Evolutionary conservation across 2,888 invertebrate species (phyloP), one percentile per base, ranked within the genome.

Genomic region (Theristus sp.): DNA sequence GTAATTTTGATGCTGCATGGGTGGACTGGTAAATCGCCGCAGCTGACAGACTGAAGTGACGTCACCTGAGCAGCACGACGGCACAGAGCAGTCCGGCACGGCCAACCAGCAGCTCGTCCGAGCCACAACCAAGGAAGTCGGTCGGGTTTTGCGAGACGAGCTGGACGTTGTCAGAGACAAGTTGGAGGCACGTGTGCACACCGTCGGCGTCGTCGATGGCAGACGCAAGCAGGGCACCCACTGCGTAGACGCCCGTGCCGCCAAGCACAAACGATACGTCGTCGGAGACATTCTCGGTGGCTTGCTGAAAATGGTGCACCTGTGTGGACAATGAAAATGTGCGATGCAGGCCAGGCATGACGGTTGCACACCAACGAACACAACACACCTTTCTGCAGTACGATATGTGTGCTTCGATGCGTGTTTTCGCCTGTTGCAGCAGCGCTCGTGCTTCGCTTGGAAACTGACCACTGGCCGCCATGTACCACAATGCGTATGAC

Each of bases 31-130:
- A n/a, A n/a, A n/a, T n/a, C n/a, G n/a, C n/a, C n/a, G n/a, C n/a
- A n/a, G n/a, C n/a, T n/a, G n/a, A n/a, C n/a, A n/a, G n/a, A n/a
- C n/a, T n/a, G n/a, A n/a, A n/a, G n/a, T n/a, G 38, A 13, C 38
- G 10, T 13, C 17, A 38, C 38, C 38, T 38, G 38, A 89, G 73
- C 84, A 86, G 86, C 30, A 86, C 73, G 3, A 83, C 82, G 3
- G 87, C 88, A 66, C 84, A 83, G 0, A 89, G 73, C 68, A 84
- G 89, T 0, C 89, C 89, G 53, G 88, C 83, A 64, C 89, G 80
- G 0, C 89, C 89, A 0, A 88, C 86, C 69, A 89, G 83, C 27
- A 87, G 77, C 74, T 89, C 89, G 75, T 89, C 88, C 38, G 85
- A 84, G 31, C 78, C 78, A 68, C 68, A 68, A 2, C 65, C 63